These are phyloP conservation scores for Pentamera pediparva DNA, from an alignment of 53 echinoderm and acorn worm species.

Conservation along the genomic window DNA sequence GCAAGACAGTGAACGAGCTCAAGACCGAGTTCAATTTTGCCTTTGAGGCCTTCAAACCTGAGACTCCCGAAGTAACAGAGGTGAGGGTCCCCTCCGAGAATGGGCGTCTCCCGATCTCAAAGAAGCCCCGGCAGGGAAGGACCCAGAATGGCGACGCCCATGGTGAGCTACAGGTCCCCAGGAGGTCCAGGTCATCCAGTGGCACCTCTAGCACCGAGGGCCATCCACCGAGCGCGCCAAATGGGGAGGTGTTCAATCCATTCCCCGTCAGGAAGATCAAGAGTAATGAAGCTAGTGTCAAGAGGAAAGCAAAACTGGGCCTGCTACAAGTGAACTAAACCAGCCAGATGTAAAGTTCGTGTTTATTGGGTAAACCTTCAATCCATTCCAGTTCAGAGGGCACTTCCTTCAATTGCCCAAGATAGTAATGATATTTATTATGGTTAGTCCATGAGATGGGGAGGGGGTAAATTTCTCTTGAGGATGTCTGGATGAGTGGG, in stretches of 20 bases:
- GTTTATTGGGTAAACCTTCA: too few relatives aligned
- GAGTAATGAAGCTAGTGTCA: constrained; percentile 52
- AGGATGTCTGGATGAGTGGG: neutral
- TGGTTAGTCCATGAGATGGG: neutral
- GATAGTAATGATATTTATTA: too few relatives aligned
- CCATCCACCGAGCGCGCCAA: constrained; percentile 28
- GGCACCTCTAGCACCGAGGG: constrained; percentile 43
- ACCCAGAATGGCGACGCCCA: constrained; percentile 26
- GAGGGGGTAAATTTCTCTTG: neutral
- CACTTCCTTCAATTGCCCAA: too few relatives aligned
- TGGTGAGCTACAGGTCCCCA: neutral
- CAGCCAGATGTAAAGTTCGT: neutral
- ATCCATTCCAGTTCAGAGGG: too few relatives aligned
- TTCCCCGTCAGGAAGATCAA: constrained; percentile 65
- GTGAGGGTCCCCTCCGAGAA: neutral
- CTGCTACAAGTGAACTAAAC: constrained; percentile 6
- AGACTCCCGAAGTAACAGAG: constrained; percentile 26
- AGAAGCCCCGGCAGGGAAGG: constrained; percentile 32
- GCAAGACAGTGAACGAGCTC: constrained; percentile 40
- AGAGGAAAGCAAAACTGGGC: constrained; percentile 61
- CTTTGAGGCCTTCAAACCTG: constrained; percentile 69
- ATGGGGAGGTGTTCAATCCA: constrained; percentile 63
- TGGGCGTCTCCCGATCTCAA: constrained; percentile 32
- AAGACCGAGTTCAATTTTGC: constrained; percentile 60
- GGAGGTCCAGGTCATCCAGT: constrained; percentile 7